Evolutionary conservation across 2,888 invertebrate species (phyloP), one percentile per base, ranked within the genome.

Genomic region (Anoncus sp.): DNA sequence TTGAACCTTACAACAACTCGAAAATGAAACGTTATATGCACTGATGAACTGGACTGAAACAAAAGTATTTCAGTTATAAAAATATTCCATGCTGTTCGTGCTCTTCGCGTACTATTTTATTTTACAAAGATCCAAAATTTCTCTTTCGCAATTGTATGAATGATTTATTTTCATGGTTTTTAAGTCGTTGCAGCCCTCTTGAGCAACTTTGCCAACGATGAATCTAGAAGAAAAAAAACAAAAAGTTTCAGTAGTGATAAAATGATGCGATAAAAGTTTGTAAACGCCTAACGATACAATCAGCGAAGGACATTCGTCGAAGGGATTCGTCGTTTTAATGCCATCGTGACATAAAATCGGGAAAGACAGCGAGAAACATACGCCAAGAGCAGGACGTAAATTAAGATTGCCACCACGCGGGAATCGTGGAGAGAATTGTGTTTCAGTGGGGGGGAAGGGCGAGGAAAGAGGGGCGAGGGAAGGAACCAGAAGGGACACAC

Each of bases 321-420:
- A 38, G 51, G 38, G 49, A 67, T 43, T 43, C 43, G 18, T 45
- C 43, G 47, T 69, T 22, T 35, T 45, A 47, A n/a, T 24, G 45
- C 49, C 35, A 49, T 49, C 70, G 70, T 38, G 57, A 20, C 14
- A 35, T 55, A 63, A 45, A 51, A 55, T 24, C 16, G 47, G 45
- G 16, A 24, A 31, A 60, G 40, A 27, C 16, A 57, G 16, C 38
- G 18, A 47, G 35, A 40, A 72, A 20, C 51, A 45, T 18, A 72
- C 49, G 57, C 6, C 6, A 22, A 51, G 66, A 35, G 35, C 40
- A 31, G 27, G 60, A 69, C 63, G 77, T 77, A 77, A 77, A 73
- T 77, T 77, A 73, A 73, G 73, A 77, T 77, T 77, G 69, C 63
- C 51, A 65, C 43, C 49, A 63, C 35, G 27, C 7, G 65, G 45